These are phyloP conservation scores for Heliconius charithonia DNA, from an alignment of 2,888 invertebrate genomes.

Conservation along the genomic window DNA sequence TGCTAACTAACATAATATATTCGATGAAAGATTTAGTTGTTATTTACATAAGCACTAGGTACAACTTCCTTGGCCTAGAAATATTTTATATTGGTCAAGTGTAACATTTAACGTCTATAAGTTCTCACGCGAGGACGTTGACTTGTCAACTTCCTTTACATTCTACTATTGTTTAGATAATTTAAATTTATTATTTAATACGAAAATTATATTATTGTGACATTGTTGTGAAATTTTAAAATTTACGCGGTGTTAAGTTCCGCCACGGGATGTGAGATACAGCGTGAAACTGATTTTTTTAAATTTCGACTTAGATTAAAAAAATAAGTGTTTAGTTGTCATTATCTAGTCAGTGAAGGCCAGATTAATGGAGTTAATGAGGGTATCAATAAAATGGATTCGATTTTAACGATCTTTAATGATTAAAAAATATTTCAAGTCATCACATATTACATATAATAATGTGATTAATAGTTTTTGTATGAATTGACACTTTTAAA, in stretches of 20 bases:
- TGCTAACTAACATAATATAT: not conserved
- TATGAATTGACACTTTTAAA: too few relatives aligned
- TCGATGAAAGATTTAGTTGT: not conserved
- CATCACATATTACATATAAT: not conserved
- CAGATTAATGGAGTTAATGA: not conserved
- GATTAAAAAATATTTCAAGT: not conserved
- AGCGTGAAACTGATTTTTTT: not conserved
- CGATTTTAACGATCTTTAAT: not conserved
- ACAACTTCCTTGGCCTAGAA: conserved; percentile 46
- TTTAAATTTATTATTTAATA: not conserved
- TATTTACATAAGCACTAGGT: conserved; percentile 3
- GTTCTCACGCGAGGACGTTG: conserved; percentile 39
- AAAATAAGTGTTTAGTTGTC: not conserved
- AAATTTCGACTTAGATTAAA: not conserved
- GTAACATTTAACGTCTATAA: conserved; percentile 20
- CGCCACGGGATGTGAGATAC: too few relatives aligned
- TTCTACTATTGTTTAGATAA: conserved; percentile 38
- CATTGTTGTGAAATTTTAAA: not conserved
- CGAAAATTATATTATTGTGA: not conserved
- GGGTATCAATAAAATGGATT: not conserved
- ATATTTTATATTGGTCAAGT: conserved; percentile 41
- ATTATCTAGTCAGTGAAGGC: not conserved
- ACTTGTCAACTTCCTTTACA: conserved; percentile 40
- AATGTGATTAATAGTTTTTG: too few relatives aligned
- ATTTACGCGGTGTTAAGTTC: too few relatives aligned